Evolutionary conservation across 2,113 vertebrate genomes (phyloP), one percentile per base, ranked within the genome.

Genomic region (Nanorana parkeri): DNA sequence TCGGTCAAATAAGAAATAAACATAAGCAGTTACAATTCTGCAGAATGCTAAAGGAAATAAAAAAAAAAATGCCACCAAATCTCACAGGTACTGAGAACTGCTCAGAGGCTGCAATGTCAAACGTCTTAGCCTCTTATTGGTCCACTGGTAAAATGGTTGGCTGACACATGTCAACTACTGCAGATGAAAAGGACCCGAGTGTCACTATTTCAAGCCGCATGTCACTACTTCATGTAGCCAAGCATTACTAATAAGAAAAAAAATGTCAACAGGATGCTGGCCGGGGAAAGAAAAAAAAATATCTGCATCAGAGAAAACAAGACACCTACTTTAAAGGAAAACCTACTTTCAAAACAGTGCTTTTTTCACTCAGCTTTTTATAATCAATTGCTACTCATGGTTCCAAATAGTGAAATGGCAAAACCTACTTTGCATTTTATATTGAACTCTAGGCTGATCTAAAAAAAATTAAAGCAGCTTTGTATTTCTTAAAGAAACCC

Each of bases 211-310:
- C 71, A 75, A 75, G 29, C 26, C 72, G 55, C 10, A 56, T 75
- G 72, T 75, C 72, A 75, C 55, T 58, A 75, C 56, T 75, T 75
- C 55, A 75, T 75, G 72, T 75, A 75, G 72, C 60, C 72, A 75
- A 75, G 72, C 72, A 75, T 75, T 75, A 75, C 72, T 75, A 75
- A 75, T 75, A 55, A 75, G 72, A 41, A 21, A 75, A 74, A 74
- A 75, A 75, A 75, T 60, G 72, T 55, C 29, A 61, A 75, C 72
- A 75, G 72, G 55, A 75, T 61, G 29, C 29, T 24, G 29, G 56
- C 29, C 28, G 20, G 72, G 55, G 28, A 75, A 60, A 29, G n/a
- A 61, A 60, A 54, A n/a, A n/a, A 51, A 60, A 61, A 58, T 47
- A 47, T 74, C 26, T 74, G 58, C 2, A 73, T 5, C 17, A 2